Base-by-base conservation (phyloP, 2,113 vertebrate genomes). In the Sterna hirundo region DNA sequence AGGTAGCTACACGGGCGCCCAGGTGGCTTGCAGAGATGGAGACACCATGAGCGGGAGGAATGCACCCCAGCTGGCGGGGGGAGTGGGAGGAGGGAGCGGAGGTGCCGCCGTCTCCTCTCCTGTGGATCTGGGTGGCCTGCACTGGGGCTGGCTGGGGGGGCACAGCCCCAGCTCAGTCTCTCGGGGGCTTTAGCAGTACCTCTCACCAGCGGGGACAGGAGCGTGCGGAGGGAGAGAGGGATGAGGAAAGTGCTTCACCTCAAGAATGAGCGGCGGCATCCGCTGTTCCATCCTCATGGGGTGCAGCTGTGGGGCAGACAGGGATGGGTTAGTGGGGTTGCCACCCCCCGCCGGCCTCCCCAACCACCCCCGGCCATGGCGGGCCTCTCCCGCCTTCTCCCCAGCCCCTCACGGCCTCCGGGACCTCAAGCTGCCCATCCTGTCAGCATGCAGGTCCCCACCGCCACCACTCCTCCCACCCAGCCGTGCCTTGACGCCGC, bases 271-370 rank as follows among this genome's bases (percentile, higher is more conserved):
- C 0, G 91, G 93, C 0, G 83, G 97, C 96, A 97, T 95, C 75
- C 95, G 65, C 77, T 91, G 96, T 57, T 97, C 97, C 97, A 97
- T 97, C 95, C 95, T 95, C 95, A 97, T 88, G 7, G 97, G 94
- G 81, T 96, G 94, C 82, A 97, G 94, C 97, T 97, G 96, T 30
- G 74, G 83, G 75, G 58, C 21, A 97, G 71, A 90, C 72, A 97
- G 80, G 10, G 36, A 17, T 74, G 65, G 11, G 86, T 97, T 93
- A 97, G 44, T 84, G 34, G 29, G 54, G 44, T 3, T 11, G 16
- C 44, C 72, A 61, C 14, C 25, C 23, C 4, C 26, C 52, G 23
- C 36, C 25, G 4, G 13, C 2, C 7, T 36, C 22, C 47, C n/a
- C 47, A 52, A 0, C 61, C 11, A 32, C 21, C 57, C 65, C 19